These are phyloP conservation scores for Ornithorhynchus anatinus DNA, from an alignment of 2,113 vertebrate species.

Conservation along the genomic window DNA sequence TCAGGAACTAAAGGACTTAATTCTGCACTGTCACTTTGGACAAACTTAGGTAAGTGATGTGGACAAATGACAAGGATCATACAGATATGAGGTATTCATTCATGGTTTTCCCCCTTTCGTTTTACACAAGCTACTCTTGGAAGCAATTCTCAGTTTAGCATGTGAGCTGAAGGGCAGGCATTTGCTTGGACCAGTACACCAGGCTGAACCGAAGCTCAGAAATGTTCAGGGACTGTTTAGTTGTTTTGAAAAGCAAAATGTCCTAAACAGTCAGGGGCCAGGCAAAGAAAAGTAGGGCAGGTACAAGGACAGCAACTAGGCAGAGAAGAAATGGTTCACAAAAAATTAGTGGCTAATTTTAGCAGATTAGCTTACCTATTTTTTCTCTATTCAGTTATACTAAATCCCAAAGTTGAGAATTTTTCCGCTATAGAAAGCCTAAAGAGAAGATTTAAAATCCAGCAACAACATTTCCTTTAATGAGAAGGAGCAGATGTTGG, in stretches of 20 bases:
- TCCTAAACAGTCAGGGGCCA: constrained; percentile 17
- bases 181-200: not conserved
- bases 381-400: constrained; percentile 19
- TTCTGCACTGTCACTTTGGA: no score
- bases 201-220: constrained; percentile 7
- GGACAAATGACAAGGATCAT: no score
- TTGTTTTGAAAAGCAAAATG: constrained; percentile 45
- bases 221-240: not conserved
- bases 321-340: not conserved
- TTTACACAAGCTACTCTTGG: constrained; percentile 35
- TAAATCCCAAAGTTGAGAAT: constrained; percentile 23
- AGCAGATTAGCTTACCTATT: constrained; percentile 43
- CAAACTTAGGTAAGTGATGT: no score
- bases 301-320: constrained; percentile 4
- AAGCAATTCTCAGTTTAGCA: constrained; percentile 27
- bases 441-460: constrained; percentile 8
- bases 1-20: no score
- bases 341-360: constrained; percentile 57
- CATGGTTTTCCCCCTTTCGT: not conserved
- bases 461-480: fast-evolving
- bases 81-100: no score
- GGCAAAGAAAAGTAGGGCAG: constrained; percentile 29
- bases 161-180: not conserved
- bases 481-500: no score
- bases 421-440: not conserved